Base-by-base conservation (phyloP, 2,888 invertebrate species). In the Xanthorhoe designata region DNA sequence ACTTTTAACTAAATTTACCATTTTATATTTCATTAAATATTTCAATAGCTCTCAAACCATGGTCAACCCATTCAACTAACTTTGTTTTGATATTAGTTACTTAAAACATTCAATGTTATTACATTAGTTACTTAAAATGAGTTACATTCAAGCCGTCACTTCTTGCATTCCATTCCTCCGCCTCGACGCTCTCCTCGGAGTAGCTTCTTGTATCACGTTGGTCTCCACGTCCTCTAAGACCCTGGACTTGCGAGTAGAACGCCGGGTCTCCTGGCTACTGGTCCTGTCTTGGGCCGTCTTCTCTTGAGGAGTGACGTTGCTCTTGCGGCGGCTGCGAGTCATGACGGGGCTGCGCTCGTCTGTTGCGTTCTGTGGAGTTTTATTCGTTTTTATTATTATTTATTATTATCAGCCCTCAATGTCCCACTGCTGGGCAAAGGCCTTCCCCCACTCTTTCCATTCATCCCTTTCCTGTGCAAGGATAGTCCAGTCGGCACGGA, bases 311-410 rank as follows among this genome's bases (percentile, higher is more conserved):
- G 77, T 79, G 8, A 77, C 73, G 15, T 78, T 50, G 61, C 83
- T 87, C 75, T 85, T 86, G 2, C 89, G 77, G 1, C 82, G 79
- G 45, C 85, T 86, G 29, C 90, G 77, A 0, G 90, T 90, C 71
- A 81, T 71, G 0, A 85, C 77, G 0, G 86, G 84, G 47, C 81
- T 81, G 8, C 70, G 63, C 0, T 82, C 78, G 7, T 82, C 84
- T 0, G 65, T 19, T 0, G 88, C 88, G 9, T 88, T 81, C 64
- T 89, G 89, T 7, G 29, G 35, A 52, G 8, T 55, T 19, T 19
- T 6, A 17, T 3, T 42, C 8, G 35, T n/a, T n/a, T 35, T 24
- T 24, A 38, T 10, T 38, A 38, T 38, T 38, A n/a, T n/a, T n/a
- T n/a, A n/a, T n/a, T n/a, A n/a, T n/a, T n/a, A n/a, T n/a, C n/a